Conservation (phyloP, 2,888 invertebrate species). For the Torymus texanus region DNA sequence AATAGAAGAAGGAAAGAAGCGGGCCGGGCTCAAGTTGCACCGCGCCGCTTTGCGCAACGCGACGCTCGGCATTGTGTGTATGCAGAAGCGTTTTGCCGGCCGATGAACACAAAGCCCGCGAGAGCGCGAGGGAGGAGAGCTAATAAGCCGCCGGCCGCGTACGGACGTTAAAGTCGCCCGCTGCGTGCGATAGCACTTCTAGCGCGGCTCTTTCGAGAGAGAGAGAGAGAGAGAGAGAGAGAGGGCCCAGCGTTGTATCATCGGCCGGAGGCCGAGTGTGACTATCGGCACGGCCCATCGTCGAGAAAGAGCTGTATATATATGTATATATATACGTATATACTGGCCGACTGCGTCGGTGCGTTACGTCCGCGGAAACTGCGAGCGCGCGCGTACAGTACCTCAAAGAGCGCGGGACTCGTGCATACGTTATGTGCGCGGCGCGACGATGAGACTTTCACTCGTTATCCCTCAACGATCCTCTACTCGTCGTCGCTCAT, state of each 20-base stretch:
- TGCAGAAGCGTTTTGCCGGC: slow-evolving; percentile 67
- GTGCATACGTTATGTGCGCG: slow-evolving; percentile 40
- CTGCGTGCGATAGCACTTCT: not conserved
- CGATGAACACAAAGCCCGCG: slow-evolving; percentile 67
- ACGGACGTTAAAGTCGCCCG: slow-evolving; percentile 6
- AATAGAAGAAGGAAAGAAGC: not conserved
- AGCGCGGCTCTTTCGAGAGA: no score
- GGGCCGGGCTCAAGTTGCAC: not conserved
- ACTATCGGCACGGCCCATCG: slow-evolving; percentile 65
- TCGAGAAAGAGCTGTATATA: not conserved
- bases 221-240: no score
- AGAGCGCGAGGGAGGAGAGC: slow-evolving; percentile 55
- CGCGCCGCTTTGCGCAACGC: slow-evolving; percentile 58
- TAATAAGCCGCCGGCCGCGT: slow-evolving; percentile 41
- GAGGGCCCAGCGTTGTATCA: slow-evolving; percentile 68
- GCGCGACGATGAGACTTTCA: slow-evolving; percentile 65
- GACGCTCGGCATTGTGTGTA: slow-evolving; percentile 50
- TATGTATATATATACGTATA: not conserved
- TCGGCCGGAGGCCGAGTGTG: slow-evolving; percentile 68
- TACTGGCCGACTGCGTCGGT: slow-evolving; percentile 37
- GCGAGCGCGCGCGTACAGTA: slow-evolving; percentile 30
- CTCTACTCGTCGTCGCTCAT: slow-evolving; percentile 48
- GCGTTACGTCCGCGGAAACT: slow-evolving; percentile 61
- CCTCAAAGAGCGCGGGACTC: slow-evolving; percentile 63
- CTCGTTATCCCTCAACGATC: slow-evolving; percentile 70